Evolutionary conservation across 1,140 invertebrate genomes (phyloP).

Genomic region (Diprion similis): DNA sequence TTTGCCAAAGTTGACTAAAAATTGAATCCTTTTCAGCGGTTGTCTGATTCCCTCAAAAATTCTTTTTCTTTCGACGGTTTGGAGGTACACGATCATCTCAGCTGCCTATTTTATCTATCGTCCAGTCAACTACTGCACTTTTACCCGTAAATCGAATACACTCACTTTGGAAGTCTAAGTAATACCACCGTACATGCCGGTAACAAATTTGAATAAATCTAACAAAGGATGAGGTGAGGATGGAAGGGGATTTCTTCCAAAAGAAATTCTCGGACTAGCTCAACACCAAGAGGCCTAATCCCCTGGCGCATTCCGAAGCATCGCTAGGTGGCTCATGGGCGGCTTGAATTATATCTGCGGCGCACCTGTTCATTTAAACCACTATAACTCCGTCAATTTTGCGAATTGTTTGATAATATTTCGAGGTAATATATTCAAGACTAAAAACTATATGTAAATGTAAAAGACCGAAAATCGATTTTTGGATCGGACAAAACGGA

Average conservation of each 20-base stretch:
- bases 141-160: conserved; percentile 3
- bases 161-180: not conserved
- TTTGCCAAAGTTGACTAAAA: not conserved
- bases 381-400: conserved; percentile 13
- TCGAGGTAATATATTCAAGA: conserved; percentile 12
- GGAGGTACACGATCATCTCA: not conserved
- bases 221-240: conserved; percentile 15
- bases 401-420: conserved; percentile 9
- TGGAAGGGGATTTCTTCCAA: not conserved
- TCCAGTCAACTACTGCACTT: conserved; percentile 10
- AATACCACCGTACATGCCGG: not conserved
- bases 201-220: not conserved
- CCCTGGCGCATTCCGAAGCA: not conserved
- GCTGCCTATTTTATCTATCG: conserved; percentile 8
- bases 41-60: not conserved
- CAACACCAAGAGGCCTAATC: not conserved
- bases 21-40: not conserved
- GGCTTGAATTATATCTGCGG: not conserved
- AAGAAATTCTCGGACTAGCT: not conserved
- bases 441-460: conserved; percentile 13
- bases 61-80: not conserved
- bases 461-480: conserved; percentile 14
- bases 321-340: not conserved
- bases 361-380: conserved; percentile 10
- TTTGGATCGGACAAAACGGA: conserved; percentile 10